These are phyloP conservation scores for Tetramorium parvispinum DNA, from an alignment of 1,140 invertebrate species.

Conservation along the genomic window DNA sequence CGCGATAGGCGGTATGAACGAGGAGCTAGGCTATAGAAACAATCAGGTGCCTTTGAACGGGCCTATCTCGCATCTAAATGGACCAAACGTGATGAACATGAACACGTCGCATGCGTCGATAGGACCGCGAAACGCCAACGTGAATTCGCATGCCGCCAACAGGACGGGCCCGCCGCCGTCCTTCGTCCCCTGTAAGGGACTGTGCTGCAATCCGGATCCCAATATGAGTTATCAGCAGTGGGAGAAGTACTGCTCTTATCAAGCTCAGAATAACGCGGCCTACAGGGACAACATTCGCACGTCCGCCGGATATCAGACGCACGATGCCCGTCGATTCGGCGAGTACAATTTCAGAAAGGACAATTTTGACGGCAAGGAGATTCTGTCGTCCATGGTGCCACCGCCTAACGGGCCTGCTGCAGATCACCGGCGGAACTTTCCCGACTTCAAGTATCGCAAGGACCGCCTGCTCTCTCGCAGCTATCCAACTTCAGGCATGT, in stretches of 20 bases:
- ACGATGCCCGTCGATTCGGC: constrained; percentile 76
- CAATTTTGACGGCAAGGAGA: constrained; percentile 74
- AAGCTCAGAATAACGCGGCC: constrained; percentile 69
- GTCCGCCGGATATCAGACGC: constrained; percentile 62
- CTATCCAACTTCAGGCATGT: constrained; percentile 75
- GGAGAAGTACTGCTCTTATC: constrained; percentile 81
- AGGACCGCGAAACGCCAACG: constrained; percentile 63
- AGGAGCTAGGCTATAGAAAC: constrained; percentile 77
- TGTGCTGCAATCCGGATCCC: constrained; percentile 80
- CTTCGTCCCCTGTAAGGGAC: constrained; percentile 79
- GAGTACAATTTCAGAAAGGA: constrained; percentile 80
- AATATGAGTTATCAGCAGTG: constrained; percentile 79
- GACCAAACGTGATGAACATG: constrained; percentile 63
- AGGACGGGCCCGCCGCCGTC: constrained; percentile 70
- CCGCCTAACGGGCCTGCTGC: constrained; percentile 51
- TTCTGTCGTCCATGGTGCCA: constrained; percentile 63
- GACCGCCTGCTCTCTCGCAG: constrained; percentile 74
- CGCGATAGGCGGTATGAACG: constrained; percentile 68
- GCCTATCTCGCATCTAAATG: constrained; percentile 65
- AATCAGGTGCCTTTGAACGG: constrained; percentile 75
- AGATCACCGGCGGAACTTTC: constrained; percentile 78
- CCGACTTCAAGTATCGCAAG: constrained; percentile 81
- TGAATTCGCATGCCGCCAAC: constrained; percentile 65
- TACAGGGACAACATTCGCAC: constrained; percentile 81
- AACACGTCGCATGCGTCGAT: constrained; percentile 57